Percentiles rank a stretch among this genome's conserved stretches.
phyloP scores from a whole-genome alignment of 1,140 invertebrate species.

The Aphelinus certus region DNA sequence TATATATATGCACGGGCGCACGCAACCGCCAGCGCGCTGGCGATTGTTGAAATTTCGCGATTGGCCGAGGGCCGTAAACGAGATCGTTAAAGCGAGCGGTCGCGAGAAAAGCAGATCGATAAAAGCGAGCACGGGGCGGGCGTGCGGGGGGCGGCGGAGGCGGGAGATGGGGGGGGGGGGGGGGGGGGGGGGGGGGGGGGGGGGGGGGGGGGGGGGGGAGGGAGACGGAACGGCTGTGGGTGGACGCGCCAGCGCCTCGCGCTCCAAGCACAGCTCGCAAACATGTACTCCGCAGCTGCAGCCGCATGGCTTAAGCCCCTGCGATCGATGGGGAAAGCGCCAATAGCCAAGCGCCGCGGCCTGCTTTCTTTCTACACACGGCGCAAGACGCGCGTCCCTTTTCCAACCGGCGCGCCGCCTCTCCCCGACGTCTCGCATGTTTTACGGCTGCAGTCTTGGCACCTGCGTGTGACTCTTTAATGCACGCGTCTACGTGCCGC shows the following conservation, averaged over 20 bases:
- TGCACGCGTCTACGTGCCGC: too few relatives aligned
- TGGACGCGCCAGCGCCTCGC: not conserved
- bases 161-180: not conserved
- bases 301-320: conserved; percentile 3
- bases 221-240: too few relatives aligned
- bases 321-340: conserved; percentile 15
- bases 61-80: conserved; percentile 29
- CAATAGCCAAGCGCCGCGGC: not conserved
- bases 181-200: not conserved
- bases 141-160: not conserved
- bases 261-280: too few relatives aligned
- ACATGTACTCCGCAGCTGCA: not conserved
- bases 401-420: too few relatives aligned
- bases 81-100: conserved; percentile 26
- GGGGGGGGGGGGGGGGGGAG: not conserved
- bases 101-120: conserved; percentile 36
- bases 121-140: conserved; percentile 7
- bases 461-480: too few relatives aligned
- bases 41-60: conserved; percentile 28
- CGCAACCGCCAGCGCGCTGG: conserved; percentile 4
- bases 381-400: too few relatives aligned
- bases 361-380: too few relatives aligned
- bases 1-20: conserved; percentile 11
- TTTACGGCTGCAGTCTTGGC: too few relatives aligned
- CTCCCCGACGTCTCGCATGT: too few relatives aligned